phyloP scores from a whole-genome alignment of 1,140 invertebrate genomes.

The Sinonovacula constricta region DNA sequence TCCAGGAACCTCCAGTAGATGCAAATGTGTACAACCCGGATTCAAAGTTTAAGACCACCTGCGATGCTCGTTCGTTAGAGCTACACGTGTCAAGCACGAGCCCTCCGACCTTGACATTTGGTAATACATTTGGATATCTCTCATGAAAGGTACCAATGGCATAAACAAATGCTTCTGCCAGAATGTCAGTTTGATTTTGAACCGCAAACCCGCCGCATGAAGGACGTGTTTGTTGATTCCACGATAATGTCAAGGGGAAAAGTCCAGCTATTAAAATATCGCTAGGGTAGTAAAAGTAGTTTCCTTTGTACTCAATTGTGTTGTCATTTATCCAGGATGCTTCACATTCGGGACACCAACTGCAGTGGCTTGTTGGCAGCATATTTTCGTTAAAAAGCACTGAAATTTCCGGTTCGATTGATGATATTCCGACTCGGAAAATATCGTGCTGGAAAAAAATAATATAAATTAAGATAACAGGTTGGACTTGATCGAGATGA shows the following conservation, averaged over 20 bases:
- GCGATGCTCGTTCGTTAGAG: constrained; percentile 42
- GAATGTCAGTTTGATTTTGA: constrained; percentile 68
- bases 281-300: constrained; percentile 76
- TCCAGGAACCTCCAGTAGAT: background rate
- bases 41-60: constrained; percentile 65
- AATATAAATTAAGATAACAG: too few species aligned
- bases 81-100: constrained; percentile 67
- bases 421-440: too few species aligned
- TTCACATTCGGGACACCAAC: too few species aligned
- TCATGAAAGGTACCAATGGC: constrained; percentile 57
- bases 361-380: too few species aligned
- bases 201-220: constrained; percentile 83
- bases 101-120: constrained; percentile 56
- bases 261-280: constrained; percentile 87
- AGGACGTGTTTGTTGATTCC: constrained; percentile 54
- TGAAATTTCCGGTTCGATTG: too few species aligned
- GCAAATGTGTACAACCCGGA: constrained; percentile 54
- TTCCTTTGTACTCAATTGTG: too few species aligned
- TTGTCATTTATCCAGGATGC: too few species aligned
- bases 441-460: too few species aligned
- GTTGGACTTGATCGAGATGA: too few species aligned
- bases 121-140: constrained; percentile 59
- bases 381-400: too few species aligned
- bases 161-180: constrained; percentile 64
- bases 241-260: constrained; percentile 85